A percentile compares a stretch with the other conserved stretches of the same genome.
Evolutionary conservation across 2,797 vertebrate genomes (phyloP).

Genomic region (Psittacula echo): DNA sequence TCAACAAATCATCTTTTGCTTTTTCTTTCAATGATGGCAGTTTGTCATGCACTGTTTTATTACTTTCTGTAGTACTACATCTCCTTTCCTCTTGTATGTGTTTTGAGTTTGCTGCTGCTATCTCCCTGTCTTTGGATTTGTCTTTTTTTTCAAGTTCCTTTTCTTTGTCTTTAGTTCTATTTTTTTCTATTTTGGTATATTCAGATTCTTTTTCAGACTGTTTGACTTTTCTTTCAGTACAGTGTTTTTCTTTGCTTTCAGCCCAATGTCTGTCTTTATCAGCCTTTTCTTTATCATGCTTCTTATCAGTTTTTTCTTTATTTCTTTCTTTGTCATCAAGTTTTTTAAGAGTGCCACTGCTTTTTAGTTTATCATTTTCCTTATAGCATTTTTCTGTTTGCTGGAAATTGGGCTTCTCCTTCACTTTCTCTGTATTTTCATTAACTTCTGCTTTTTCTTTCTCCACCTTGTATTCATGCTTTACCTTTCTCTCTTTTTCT

Average conservation of each 20-base stretch:
- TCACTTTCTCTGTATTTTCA: slow-evolving; percentile 86
- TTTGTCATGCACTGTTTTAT: slow-evolving; percentile 81
- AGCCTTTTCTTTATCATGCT: slow-evolving; percentile 86
- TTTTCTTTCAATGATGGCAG: slow-evolving; percentile 82
- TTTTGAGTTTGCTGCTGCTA: slow-evolving; percentile 81
- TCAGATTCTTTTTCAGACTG: slow-evolving; percentile 86
- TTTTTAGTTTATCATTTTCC: slow-evolving; percentile 91
- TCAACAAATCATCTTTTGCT: slow-evolving; percentile 89
- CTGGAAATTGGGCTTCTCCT: slow-evolving; percentile 78
- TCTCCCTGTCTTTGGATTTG: slow-evolving; percentile 87
- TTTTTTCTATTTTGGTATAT: slow-evolving; percentile 86
- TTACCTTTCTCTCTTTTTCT: slow-evolving; percentile 94
- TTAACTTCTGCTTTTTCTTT: slow-evolving; percentile 87
- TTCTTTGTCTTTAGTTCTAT: slow-evolving; percentile 86
- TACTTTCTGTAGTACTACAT: slow-evolving; percentile 79
- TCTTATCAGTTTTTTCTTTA: slow-evolving; percentile 92
- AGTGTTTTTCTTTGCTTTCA: slow-evolving; percentile 89
- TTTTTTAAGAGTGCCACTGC: slow-evolving; percentile 81
- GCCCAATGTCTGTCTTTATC: slow-evolving; percentile 85
- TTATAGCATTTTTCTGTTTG: slow-evolving; percentile 89
- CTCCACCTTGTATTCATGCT: slow-evolving; percentile 84
- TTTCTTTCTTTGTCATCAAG: slow-evolving; percentile 90
- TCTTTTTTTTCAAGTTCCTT: slow-evolving; percentile 91
- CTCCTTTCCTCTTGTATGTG: slow-evolving; percentile 89
- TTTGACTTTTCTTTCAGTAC: slow-evolving; percentile 88